Evolutionary conservation across 2,797 vertebrate species (phyloP).

Genomic region (Clamator glandarius): DNA sequence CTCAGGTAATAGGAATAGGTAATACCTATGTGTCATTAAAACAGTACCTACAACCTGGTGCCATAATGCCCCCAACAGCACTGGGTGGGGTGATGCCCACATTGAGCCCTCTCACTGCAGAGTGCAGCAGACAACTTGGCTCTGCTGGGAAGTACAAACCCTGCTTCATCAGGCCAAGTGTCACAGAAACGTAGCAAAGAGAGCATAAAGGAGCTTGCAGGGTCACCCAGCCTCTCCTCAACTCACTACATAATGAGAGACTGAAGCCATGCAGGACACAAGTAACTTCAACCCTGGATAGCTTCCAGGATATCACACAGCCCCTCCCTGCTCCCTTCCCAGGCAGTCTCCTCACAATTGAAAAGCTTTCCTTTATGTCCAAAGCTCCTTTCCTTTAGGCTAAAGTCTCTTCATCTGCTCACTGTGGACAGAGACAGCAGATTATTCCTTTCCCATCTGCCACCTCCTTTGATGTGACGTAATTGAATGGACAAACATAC

Average conservation of each 20-base stretch:
- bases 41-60: background rate
- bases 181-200: background rate
- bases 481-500: fast-evolving
- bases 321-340: background rate
- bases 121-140: background rate
- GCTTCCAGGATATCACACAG: background rate
- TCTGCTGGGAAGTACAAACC: background rate
- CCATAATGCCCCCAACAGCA: background rate
- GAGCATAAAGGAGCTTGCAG: background rate
- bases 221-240: background rate
- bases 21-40: background rate
- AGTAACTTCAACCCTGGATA: background rate
- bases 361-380: background rate
- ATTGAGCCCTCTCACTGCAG: background rate
- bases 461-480: background rate
- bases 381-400: background rate
- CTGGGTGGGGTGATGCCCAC: background rate
- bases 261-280: background rate
- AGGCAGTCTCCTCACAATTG: background rate
- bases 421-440: background rate
- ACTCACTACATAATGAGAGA: background rate
- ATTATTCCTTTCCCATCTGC: background rate
- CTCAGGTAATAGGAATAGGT: background rate
- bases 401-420: background rate
- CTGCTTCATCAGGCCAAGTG: background rate